Base-by-base conservation (phyloP, 2,888 invertebrate species). In the Allophyes oxyacanthae region DNA sequence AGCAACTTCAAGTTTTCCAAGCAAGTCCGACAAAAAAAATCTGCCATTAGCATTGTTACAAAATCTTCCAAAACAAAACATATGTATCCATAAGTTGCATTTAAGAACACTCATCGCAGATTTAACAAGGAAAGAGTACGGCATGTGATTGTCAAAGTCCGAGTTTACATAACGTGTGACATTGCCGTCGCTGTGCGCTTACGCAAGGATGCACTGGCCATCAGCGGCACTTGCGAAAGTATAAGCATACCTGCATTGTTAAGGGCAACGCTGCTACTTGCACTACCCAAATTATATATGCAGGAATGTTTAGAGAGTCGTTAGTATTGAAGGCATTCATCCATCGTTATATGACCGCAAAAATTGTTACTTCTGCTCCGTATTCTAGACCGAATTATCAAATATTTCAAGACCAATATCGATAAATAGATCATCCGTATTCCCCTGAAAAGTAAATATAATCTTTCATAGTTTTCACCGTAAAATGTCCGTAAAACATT, bases 131-230 rank as follows among this genome's bases (percentile, higher is more conserved):
- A 51, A 50, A 49, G 49, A 20, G 20, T 20, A 5, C 20, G 41
- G 14, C 15, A 25, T 28, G 13, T 37, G 36, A 34, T 34, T 38
- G 30, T 63, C 37, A 26, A 52, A 48, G 33, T 52, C 11, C n/a
- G 14, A 26, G 42, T 54, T 71, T 88, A 88, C 83, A 83, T 88
- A 88, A 90, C 73, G 40, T 43, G 62, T 88, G 88, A 87, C 88
- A 88, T 88, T 89, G 89, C 74, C 72, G 72, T 32, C 58, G 69
- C 68, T 53, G 52, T 34, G 26, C 41, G 37, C 73, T 91, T 91
- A 81, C 90, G 90, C 84, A 90, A 91, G 80, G 88, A 89, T 90
- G 87, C 90, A 86, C 79, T 73, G 66, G 44, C 68, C 64, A 69
- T 67, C 46, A 48, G 70, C 66, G 71, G 72, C 66, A 38, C 78